These are phyloP conservation scores for Erebia epiphron DNA, from an alignment of 2,888 invertebrate species.

Conservation along the genomic window DNA sequence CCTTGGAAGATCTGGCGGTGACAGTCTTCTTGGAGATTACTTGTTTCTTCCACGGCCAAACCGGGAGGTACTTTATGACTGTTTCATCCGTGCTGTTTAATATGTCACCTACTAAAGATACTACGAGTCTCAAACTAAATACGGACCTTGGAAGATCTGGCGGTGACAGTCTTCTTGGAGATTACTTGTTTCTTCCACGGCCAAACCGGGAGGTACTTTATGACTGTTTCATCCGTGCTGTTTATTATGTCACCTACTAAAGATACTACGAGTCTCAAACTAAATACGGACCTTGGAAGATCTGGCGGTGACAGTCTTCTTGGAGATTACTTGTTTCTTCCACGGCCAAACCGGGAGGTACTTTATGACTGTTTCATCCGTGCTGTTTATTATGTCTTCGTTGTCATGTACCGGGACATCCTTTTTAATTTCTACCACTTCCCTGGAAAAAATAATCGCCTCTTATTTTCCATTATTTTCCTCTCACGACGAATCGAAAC, in stretches of 20 bases:
- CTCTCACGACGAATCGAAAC: too few relatives aligned
- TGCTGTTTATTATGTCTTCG: constrained; percentile 53
- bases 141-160: constrained; percentile 56
- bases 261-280: too few relatives aligned
- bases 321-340: constrained; percentile 47
- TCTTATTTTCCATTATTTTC: background rate
- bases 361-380: constrained; percentile 56
- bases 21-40: too few relatives aligned
- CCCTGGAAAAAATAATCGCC: constrained; percentile 47
- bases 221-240: constrained; percentile 59
- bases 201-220: constrained; percentile 57
- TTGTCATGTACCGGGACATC: constrained; percentile 58
- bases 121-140: background rate
- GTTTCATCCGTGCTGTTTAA: constrained; percentile 30
- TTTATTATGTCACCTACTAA: constrained; percentile 45
- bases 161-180: constrained; percentile 47
- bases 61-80: constrained; percentile 52
- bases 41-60: constrained; percentile 66
- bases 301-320: constrained; percentile 50
- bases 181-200: constrained; percentile 58
- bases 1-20: too few relatives aligned
- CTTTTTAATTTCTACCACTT: constrained; percentile 55
- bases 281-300: constrained; percentile 52
- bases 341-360: constrained; percentile 65
- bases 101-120: too few relatives aligned